Evolutionary conservation across 1,140 invertebrate genomes (phyloP).

Genomic region (Anastrepha ludens): DNA sequence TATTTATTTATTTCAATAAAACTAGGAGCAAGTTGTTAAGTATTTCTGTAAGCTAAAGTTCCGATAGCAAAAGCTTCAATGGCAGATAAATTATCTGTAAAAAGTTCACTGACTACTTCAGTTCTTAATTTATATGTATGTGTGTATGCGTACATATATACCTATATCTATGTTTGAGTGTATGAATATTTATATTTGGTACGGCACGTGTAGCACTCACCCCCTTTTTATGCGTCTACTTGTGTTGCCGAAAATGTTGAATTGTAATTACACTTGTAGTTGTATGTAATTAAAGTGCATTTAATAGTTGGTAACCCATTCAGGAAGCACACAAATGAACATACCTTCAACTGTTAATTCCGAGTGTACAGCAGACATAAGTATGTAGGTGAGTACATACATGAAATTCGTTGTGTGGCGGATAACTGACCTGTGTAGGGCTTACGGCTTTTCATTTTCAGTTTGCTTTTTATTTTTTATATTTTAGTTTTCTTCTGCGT

Average conservation of each 20-base stretch:
- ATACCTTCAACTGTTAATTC: too few species aligned
- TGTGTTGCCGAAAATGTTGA: too few species aligned
- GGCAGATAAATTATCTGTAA: too few species aligned
- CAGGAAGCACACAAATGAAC: conserved; percentile 24
- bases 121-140: not conserved
- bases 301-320: conserved; percentile 16
- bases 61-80: too few species aligned
- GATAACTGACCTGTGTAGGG: not conserved
- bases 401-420: not conserved
- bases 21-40: too few species aligned
- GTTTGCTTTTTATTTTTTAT: not conserved
- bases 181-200: not conserved
- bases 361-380: not conserved
- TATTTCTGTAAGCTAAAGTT: too few species aligned
- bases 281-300: conserved; percentile 32
- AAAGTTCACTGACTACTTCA: too few species aligned
- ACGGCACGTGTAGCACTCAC: not conserved
- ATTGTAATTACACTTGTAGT: not conserved
- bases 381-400: not conserved
- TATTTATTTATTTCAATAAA: too few species aligned
- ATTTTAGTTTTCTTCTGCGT: too few species aligned
- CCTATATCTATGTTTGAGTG: not conserved
- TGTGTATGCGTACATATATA: not conserved
- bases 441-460: not conserved
- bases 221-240: not conserved